These are phyloP conservation scores for Apteryx mantelli DNA, from an alignment of 2,113 vertebrate species.

Conservation along the genomic window DNA sequence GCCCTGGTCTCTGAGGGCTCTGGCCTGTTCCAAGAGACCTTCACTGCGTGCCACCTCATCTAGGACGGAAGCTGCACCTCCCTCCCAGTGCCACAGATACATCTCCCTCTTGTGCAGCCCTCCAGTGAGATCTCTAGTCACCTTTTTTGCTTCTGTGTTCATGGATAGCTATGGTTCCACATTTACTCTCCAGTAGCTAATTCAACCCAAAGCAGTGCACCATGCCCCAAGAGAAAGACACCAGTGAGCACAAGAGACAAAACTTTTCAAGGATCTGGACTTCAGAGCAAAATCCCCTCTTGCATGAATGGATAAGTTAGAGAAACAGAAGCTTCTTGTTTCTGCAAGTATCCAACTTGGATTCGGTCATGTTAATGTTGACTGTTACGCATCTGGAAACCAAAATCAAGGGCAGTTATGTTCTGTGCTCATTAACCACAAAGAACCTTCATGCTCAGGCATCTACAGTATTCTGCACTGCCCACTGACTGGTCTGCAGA, in stretches of 20 bases:
- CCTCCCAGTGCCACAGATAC: not conserved
- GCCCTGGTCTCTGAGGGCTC: not conserved
- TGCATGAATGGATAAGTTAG: not conserved
- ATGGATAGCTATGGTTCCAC: not conserved
- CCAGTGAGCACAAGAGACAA: not conserved
- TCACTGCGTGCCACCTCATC: not conserved
- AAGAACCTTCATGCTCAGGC: accelerated
- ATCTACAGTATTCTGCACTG: not conserved
- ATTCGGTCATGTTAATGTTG: not conserved
- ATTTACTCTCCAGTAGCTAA: not conserved
- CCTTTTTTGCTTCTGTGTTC: not conserved
- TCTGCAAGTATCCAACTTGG: not conserved
- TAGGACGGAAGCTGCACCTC: not conserved
- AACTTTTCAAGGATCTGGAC: not conserved
- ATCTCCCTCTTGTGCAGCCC: not conserved
- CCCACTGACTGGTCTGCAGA: not conserved
- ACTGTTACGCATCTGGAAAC: not conserved
- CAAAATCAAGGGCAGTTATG: not conserved
- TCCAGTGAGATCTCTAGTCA: not conserved
- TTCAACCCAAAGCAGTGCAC: not conserved
- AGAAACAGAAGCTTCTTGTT: not conserved
- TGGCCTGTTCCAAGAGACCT: not conserved
- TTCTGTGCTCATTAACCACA: not conserved
- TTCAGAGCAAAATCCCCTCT: not conserved
- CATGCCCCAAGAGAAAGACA: accelerated